Evolutionary conservation across 2,888 invertebrate species (phyloP).

Genomic region (Unio pictorum): DNA sequence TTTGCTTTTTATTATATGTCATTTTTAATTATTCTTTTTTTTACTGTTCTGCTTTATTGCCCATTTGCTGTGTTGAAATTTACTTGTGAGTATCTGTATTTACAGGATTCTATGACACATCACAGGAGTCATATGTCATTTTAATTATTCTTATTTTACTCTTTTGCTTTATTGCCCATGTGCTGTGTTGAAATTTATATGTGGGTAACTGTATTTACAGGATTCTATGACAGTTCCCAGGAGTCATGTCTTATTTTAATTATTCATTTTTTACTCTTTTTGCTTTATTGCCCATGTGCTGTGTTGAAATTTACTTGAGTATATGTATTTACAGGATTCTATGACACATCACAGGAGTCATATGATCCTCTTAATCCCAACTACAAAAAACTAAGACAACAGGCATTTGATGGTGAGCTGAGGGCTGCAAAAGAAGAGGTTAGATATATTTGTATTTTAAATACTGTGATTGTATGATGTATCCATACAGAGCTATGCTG

Average conservation of each 20-base stretch:
- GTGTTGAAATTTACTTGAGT: neutral
- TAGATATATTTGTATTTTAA: conserved; percentile 21
- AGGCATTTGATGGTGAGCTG: conserved; percentile 93
- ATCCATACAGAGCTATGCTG: too few relatives aligned
- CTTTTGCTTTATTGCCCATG: neutral
- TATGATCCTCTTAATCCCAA: conserved; percentile 92
- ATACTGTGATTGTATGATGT: neutral
- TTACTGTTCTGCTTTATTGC: neutral
- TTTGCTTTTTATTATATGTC: neutral
- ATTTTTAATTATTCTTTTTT: neutral
- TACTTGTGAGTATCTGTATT: conserved; percentile 3
- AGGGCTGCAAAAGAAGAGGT: conserved; percentile 93
- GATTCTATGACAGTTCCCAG: conserved; percentile 93
- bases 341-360: conserved; percentile 89
- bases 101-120: conserved; percentile 93
- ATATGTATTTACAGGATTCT: conserved; percentile 81
- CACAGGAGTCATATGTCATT: conserved; percentile 81
- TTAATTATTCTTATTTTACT: too few relatives aligned
- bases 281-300: neutral
- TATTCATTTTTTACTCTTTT: neutral
- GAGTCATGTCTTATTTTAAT: conserved; percentile 76
- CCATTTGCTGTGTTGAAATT: neutral
- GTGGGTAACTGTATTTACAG: conserved; percentile 70
- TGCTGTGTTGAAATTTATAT: neutral
- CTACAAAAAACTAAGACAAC: conserved; percentile 90